Evolutionary conservation across 2,888 invertebrate genomes (phyloP), one percentile per base, ranked within the genome.

Genomic region (Podotricha telesiphe): DNA sequence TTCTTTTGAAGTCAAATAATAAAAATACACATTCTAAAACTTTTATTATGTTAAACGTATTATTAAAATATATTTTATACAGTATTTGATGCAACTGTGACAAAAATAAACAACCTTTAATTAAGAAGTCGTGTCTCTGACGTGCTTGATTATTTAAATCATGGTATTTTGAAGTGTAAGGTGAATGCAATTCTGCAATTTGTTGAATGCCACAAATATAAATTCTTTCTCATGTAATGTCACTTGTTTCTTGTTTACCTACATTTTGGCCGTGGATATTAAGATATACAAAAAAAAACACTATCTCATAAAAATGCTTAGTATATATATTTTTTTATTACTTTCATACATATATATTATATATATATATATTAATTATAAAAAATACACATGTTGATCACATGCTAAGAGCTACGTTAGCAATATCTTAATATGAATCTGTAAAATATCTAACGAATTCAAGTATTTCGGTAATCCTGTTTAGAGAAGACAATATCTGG

Each of bases 191-290:
- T 73, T 66, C 56, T 68, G 68, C 59, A 70, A 72, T 71, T 66
- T 63, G 63, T 68, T 69, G 59, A 73, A 73, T 71, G 73, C 71
- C 73, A 71, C 71, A 68, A 55, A 61, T 69, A 66, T 65, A 66
- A 69, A 65, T 58, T 65, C 59, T 69, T 66, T 55, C 20, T 42
- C 66, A 34, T 58, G 68, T 61, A 65, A 72, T 72, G 67, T 59
- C 69, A 67, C 71, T 72, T 69, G 71, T 58, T 67, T 72, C 69
- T 67, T 53, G 71, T 67, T 72, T 65, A 67, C 67, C 71, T 72
- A 69, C 69, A 64, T 47, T 28, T 37, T 45, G 59, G 22, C 59
- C 45, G 59, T 59, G 59, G 45, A 1, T 28, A 7, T 11, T 22
- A 40, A 59, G 5, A 42, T 59, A 1, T 42, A n/a, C n/a, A n/a